Percentiles rank a stretch among this genome's conserved stretches.
Evolutionary conservation across 2,113 vertebrate genomes (phyloP).

Genomic region (Nansenia antarctica): DNA sequence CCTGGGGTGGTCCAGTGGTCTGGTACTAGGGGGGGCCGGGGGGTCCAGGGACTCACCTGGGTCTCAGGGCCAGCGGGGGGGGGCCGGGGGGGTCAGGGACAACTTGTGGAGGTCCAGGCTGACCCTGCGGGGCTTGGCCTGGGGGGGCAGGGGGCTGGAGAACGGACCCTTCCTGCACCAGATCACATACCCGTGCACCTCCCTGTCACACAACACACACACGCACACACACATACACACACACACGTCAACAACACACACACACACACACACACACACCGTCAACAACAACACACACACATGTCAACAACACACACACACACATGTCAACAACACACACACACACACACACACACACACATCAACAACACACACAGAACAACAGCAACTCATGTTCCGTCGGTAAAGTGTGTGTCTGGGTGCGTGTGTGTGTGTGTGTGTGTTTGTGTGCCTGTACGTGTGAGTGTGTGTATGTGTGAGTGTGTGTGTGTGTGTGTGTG

Average conservation of each 20-base stretch:
- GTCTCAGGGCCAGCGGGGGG: constrained; percentile 54
- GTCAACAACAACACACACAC: too few species aligned
- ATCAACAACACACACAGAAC: too few species aligned
- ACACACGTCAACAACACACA: too few species aligned
- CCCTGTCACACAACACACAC: constrained; percentile 56
- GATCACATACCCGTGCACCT: constrained; percentile 81
- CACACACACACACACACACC: too few species aligned
- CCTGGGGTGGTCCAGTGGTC: not conserved
- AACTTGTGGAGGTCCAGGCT: constrained; percentile 72
- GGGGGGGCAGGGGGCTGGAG: constrained; percentile 56
- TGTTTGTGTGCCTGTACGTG: too few species aligned
- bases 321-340: too few species aligned
- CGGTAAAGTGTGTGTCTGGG: not conserved
- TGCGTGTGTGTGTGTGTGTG: too few species aligned
- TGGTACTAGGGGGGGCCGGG: too few species aligned
- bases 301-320: too few species aligned
- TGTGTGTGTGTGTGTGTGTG: not conserved
- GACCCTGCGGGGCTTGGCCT: constrained; percentile 74
- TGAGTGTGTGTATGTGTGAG: not conserved
- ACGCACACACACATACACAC: too few species aligned
- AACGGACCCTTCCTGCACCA: constrained; percentile 85
- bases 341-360: too few species aligned
- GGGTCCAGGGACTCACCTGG: constrained; percentile 56
- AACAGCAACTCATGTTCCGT: not conserved
- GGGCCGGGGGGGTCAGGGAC: constrained; percentile 63